Percentiles rank a stretch among this genome's conserved stretches.
These are phyloP conservation scores for Bugulina stolonifera DNA, from an alignment of 2,888 invertebrate species.

Conservation along the genomic window DNA sequence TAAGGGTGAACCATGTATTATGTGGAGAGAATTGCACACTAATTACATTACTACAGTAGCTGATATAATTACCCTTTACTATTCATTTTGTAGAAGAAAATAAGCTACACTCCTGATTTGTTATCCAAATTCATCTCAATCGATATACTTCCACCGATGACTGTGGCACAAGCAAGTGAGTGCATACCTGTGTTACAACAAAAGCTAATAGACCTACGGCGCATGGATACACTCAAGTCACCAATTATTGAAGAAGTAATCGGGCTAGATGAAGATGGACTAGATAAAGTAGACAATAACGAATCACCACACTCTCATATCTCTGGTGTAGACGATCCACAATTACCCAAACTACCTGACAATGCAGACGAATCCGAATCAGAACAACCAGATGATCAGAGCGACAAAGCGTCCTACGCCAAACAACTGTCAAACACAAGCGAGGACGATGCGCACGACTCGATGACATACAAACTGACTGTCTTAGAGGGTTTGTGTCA, in stretches of 20 bases:
- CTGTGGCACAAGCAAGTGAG: conserved; percentile 7
- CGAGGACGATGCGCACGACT: conserved; percentile 1
- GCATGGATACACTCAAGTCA: too few relatives aligned
- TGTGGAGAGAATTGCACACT: too few relatives aligned
- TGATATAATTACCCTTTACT: too few relatives aligned
- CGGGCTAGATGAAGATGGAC: background rate
- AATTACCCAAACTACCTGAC: too few relatives aligned
- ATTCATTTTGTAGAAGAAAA: conserved; percentile 8
- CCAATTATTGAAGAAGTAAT: background rate
- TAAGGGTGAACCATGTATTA: too few relatives aligned
- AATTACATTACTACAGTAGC: too few relatives aligned
- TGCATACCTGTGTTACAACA: conserved; percentile 7
- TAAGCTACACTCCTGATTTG: conserved; percentile 8
- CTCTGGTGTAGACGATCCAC: too few relatives aligned
- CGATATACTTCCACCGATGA: conserved; percentile 19
- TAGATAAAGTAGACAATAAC: background rate
- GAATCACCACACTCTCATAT: background rate
- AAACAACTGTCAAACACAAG: conserved; percentile 6
- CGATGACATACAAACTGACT: conserved; percentile 2
- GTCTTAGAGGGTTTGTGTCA: background rate
- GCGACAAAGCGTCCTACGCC: background rate
- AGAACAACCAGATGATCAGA: conserved; percentile 21
- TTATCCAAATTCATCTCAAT: conserved; percentile 9
- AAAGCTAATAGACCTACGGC: background rate
- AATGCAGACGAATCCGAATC: background rate